These are phyloP conservation scores for Caenorhabditis angaria DNA, from an alignment of 2,888 invertebrate species.

Conservation along the genomic window DNA sequence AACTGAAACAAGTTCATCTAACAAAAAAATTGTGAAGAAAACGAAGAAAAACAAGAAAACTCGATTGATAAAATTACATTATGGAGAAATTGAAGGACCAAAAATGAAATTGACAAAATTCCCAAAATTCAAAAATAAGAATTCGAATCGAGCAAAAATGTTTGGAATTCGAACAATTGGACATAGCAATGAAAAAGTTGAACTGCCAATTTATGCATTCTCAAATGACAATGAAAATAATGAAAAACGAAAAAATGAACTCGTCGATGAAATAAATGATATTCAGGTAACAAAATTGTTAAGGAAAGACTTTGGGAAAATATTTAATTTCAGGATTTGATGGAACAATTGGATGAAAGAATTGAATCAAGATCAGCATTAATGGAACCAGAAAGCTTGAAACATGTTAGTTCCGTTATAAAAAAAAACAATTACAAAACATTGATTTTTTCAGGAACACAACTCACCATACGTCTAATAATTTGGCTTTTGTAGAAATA, in stretches of 20 bases:
- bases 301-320: neutral
- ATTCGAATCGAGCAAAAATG: conserved; percentile 26
- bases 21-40: conserved; percentile 1
- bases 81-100: conserved; percentile 26
- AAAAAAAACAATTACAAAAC: neutral
- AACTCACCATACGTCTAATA: conserved; percentile 31
- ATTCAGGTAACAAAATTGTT: neutral
- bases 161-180: conserved; percentile 35
- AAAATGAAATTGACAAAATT: conserved; percentile 9
- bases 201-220: neutral
- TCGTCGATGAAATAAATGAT: conserved; percentile 40
- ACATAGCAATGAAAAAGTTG: neutral
- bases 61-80: conserved; percentile 22
- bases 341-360: conserved; percentile 39
- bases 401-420: neutral
- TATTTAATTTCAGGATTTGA: conserved; percentile 30
- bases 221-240: neutral
- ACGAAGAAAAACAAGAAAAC: conserved; percentile 24
- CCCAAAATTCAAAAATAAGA: conserved; percentile 29
- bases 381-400: conserved; percentile 22
- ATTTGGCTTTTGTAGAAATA: conserved; percentile 7
- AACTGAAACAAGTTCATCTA: conserved; percentile 18
- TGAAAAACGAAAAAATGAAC: conserved; percentile 21
- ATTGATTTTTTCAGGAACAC: conserved; percentile 30
- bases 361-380: conserved; percentile 33